A percentile compares a stretch with the other conserved stretches of the same genome.
Conservation (phyloP, 2,797 vertebrate species). For the Gambelia wislizenii region DNA sequence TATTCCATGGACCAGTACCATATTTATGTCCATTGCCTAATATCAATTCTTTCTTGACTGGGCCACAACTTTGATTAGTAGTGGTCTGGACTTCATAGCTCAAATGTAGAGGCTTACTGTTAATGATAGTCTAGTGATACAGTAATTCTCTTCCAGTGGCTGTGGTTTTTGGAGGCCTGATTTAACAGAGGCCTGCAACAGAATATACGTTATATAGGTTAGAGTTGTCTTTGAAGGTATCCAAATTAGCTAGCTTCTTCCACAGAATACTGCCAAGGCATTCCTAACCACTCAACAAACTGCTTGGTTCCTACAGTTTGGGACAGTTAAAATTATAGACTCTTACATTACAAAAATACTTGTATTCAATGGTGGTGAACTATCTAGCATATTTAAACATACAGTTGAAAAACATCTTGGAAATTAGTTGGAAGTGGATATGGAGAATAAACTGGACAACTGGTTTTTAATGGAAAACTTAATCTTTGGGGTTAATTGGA, state of each 20-base stretch:
- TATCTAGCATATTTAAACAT: no score
- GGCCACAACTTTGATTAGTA: no score
- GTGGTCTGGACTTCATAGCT: not conserved
- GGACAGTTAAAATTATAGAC: no score
- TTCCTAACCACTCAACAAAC: constrained; percentile 35
- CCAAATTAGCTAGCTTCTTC: constrained; percentile 49
- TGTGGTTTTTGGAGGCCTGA: not conserved
- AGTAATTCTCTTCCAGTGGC: constrained; percentile 30
- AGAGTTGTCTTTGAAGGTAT: not conserved
- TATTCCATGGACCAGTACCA: no score
- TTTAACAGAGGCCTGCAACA: not conserved
- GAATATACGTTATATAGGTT: not conserved
- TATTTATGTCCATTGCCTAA: no score
- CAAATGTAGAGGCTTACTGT: constrained; percentile 6
- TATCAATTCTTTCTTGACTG: no score
- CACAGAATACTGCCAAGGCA: not conserved
- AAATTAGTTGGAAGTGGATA: not conserved
- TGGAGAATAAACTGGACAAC: no score
- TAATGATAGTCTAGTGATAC: constrained; percentile 12
- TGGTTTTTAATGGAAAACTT: no score
- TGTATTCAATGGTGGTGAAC: not conserved
- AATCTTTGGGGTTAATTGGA: no score
- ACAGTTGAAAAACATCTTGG: not conserved
- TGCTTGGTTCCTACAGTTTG: not conserved
- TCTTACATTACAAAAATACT: not conserved